Conservation (phyloP, 2,797 vertebrate species). For the Sebastes trivittatus region DNA sequence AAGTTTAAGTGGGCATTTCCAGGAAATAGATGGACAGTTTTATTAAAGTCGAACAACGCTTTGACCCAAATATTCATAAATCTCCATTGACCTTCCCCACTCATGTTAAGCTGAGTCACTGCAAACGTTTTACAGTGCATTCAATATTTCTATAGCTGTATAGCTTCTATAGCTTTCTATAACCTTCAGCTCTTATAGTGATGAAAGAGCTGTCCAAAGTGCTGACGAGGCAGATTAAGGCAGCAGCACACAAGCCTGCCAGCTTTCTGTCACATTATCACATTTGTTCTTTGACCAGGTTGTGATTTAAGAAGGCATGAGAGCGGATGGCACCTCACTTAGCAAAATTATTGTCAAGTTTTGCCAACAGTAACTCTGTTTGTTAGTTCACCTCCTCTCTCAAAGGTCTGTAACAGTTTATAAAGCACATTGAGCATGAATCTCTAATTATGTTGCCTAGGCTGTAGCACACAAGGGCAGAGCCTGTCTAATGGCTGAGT, state of each 20-base stretch:
- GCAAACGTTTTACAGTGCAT: not conserved
- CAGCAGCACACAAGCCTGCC: not conserved
- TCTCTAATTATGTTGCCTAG: not conserved
- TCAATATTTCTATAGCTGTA: not conserved
- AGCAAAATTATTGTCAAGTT: not conserved
- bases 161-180: no score
- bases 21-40: not conserved
- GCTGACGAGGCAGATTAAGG: not conserved
- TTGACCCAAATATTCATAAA: not conserved
- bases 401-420: not conserved
- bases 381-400: not conserved
- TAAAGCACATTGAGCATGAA: not conserved
- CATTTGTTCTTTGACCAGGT: not conserved
- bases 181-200: not conserved
- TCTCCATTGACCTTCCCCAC: not conserved
- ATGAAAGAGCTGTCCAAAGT: not conserved
- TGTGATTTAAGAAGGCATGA: not conserved
- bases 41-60: not conserved
- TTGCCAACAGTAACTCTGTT: not conserved
- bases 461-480: not conserved
- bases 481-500: constrained; percentile 27
- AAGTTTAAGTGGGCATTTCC: not conserved
- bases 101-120: not conserved
- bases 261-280: not conserved
- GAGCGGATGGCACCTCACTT: not conserved